Conservation (phyloP, 2,888 invertebrate species). For the Fragum whitleyi region DNA sequence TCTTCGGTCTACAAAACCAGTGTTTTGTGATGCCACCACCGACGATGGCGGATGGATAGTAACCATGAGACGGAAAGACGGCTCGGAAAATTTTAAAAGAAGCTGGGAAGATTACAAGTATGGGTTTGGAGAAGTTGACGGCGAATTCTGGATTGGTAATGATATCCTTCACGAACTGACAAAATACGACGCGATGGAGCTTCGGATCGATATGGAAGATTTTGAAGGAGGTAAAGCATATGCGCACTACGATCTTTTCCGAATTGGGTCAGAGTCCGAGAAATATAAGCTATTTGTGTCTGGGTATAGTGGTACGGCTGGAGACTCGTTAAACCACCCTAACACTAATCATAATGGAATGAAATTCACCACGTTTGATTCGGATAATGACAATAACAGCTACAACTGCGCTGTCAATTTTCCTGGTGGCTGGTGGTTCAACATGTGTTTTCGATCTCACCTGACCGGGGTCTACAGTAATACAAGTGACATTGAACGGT, state of each 20-base stretch:
- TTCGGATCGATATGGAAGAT: neutral
- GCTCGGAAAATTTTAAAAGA: neutral
- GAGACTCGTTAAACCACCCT: neutral
- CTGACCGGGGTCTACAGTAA: neutral
- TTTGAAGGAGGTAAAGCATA: neutral
- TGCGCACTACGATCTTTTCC: neutral
- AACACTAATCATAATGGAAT: neutral
- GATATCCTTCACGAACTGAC: neutral
- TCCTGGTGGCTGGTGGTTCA: slow-evolving; percentile 8
- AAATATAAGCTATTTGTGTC: neutral
- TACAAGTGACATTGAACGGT: neutral
- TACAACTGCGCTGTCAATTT: neutral
- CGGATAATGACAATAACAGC: neutral
- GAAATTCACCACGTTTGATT: neutral
- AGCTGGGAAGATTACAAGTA: neutral
- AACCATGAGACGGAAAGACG: neutral
- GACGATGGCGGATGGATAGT: slow-evolving; percentile 1
- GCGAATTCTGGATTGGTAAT: slow-evolving; percentile 4
- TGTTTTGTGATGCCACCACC: neutral
- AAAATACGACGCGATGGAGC: neutral
- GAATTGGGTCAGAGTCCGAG: neutral
- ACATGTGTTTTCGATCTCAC: neutral
- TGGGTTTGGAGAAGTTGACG: neutral
- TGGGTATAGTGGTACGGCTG: slow-evolving; percentile 11
- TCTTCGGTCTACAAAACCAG: too few relatives aligned